Evolutionary conservation across 1,140 invertebrate species (phyloP), one percentile per base, ranked within the genome.

Genomic region (Drosophila malerkotliana): DNA sequence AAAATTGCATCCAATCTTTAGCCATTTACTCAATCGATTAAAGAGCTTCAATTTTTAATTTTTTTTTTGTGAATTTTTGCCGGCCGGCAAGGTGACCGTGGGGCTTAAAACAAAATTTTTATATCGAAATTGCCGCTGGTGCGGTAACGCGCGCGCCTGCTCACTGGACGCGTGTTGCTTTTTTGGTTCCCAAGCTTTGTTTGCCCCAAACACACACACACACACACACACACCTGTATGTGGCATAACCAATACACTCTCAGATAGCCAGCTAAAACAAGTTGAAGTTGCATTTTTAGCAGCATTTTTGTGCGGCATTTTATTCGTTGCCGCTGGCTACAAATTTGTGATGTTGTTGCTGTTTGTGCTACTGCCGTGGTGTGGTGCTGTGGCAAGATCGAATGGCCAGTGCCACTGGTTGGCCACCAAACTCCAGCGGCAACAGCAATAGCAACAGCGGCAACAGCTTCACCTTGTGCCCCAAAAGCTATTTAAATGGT

Each of bases 401-500:
- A 53, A 30, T 63, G 45, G 62, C 69, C 73, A 72, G 30, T 59
- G 67, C 58, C 58, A 68, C 49, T 54, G 66, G 63, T 67, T 34
- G 66, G 62, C 66, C 66, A 69, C 66, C 66, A 68, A 68, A 61
- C 49, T 62, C 37, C 57, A 53, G 44, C 44, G 15, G 44, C 44
- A 47, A 47, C 69, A 60, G 82, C 83, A 21, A 47, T 62, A 60
- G 82, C 83, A 47, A 47, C 69, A 60, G 82, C 83, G 3, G 82
- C 83, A 21, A 47, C 69, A 60, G 82, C 83, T 73, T 83, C 83
- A 87, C 83, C 83, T 87, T 87, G 83, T 79, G 79, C 81, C 71
- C 62, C 67, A 77, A 82, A 82, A 87, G 81, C 76, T 82, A 82
- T 90, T 90, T 90, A 90, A 90, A 90, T 90, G 85, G 85, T 90